Conservation (phyloP, 2,888 invertebrate genomes). For the Polydrusus tereticollis region DNA sequence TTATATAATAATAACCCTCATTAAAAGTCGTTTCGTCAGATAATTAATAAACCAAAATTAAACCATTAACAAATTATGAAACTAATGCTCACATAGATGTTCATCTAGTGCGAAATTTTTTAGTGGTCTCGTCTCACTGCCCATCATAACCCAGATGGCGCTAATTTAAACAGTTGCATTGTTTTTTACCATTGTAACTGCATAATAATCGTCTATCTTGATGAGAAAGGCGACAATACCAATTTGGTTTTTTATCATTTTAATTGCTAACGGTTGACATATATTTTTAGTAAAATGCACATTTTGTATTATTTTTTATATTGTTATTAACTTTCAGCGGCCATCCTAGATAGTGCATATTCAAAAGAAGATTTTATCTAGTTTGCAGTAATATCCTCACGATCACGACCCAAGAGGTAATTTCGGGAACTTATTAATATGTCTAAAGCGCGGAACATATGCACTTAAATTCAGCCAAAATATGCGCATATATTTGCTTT, state of each 20-base stretch:
- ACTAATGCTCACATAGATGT: constrained; percentile 25
- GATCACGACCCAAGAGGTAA: too few species aligned
- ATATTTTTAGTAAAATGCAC: background rate
- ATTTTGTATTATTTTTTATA: too few species aligned
- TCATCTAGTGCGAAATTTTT: constrained; percentile 34
- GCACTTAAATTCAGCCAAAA: too few species aligned
- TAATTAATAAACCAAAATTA: constrained; percentile 17
- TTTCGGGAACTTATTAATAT: too few species aligned
- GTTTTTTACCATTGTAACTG: constrained; percentile 33
- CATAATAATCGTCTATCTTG: constrained; percentile 40
- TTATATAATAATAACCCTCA: constrained; percentile 4
- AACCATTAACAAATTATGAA: constrained; percentile 31
- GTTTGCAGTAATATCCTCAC: too few species aligned
- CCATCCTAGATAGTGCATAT: too few species aligned
- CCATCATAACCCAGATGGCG: constrained; percentile 39
- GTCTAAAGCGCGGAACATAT: too few species aligned
- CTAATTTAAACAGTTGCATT: constrained; percentile 42
- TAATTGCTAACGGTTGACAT: constrained; percentile 26
- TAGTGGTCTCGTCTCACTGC: constrained; percentile 35
- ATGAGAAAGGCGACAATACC: constrained; percentile 37
- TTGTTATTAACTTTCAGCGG: too few species aligned
- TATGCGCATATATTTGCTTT: too few species aligned
- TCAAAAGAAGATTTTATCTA: too few species aligned
- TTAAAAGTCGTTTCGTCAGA: constrained; percentile 9
- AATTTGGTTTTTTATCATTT: constrained; percentile 16